Evolutionary conservation across 2,113 vertebrate genomes (phyloP), one percentile per base, ranked within the genome.

Genomic region (Megalops atlanticus): DNA sequence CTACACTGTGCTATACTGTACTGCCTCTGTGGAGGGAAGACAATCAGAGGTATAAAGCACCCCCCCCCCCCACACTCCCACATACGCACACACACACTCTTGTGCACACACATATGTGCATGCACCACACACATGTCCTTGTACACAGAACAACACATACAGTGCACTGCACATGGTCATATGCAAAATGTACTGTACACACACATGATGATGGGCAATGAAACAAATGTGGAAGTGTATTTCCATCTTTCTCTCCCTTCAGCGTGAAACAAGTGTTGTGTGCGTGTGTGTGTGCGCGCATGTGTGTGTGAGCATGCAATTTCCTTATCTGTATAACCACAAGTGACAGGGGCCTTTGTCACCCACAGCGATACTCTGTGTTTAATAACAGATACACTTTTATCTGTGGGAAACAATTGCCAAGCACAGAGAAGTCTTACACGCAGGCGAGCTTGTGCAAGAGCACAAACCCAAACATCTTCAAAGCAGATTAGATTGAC

Each of bases 31-130:
- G 12, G 77, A 82, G 74, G 16, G 14, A 79, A 68, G 41, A 36
- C 11, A 84, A 85, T 85, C 77, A 24, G 31, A 16, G 11, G 16
- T 2, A 36, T 5, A 35, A 71, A 71, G 68, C 36, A 41, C 77
- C 69, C 39, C 27, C 69, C 39, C 27, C 54, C 15, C 41, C 45
- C 18, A 36, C 33, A 36, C 12, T 39, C 38, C 40, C 33, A 3
- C 8, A 35, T 24, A 79, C 1, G 7, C 54, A 68, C 45, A 83
- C 31, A 41, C 8, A 74, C 68, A 58, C 24, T 70, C 40, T 54
- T 31, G 15, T 69, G 33, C 52, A 75, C n/a, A 76, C 27, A 43
- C 69, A 40, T 21, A 52, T 47, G 43, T n/a, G 33, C 52, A 75
- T 41, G 76, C 39, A 49, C 24, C n/a, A 76, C 27, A 43, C 69